A percentile compares a stretch with the other conserved stretches of the same genome.
These are phyloP conservation scores for Cricetomys ansorgei DNA, from an alignment of 2,113 vertebrate genomes.

Conservation along the genomic window DNA sequence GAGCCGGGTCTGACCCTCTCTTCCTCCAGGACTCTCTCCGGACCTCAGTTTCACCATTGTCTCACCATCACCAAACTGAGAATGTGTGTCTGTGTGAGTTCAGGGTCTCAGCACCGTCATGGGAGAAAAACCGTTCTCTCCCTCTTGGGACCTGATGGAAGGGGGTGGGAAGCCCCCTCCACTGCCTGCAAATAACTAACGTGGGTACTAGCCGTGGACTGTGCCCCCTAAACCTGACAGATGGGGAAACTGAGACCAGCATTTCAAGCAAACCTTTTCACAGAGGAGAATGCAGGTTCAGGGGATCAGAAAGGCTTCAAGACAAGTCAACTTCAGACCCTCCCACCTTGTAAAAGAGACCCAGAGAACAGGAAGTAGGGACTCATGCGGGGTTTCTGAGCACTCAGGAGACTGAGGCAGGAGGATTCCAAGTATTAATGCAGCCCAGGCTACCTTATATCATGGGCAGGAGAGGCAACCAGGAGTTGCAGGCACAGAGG, in stretches of 20 bases:
- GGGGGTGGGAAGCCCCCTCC: neutral
- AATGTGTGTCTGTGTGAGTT: neutral
- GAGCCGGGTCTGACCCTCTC: neutral
- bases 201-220: neutral
- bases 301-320: neutral
- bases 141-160: too few species aligned
- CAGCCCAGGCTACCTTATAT: neutral
- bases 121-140: neutral
- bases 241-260: neutral
- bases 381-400: neutral
- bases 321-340: neutral
- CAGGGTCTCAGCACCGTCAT: neutral
- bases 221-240: neutral
- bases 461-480: neutral
- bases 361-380: neutral
- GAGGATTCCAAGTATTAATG: neutral
- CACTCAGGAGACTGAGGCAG: neutral
- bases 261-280: neutral
- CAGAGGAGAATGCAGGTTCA: neutral
- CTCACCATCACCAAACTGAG: neutral
- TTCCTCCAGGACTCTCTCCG: neutral
- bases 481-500: neutral
- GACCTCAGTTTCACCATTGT: conserved; percentile 45
- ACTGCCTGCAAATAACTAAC: neutral
- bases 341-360: neutral